Evolutionary conservation across 2,888 invertebrate species (phyloP), one percentile per base, ranked within the genome.

Genomic region (Archips crataeganus): DNA sequence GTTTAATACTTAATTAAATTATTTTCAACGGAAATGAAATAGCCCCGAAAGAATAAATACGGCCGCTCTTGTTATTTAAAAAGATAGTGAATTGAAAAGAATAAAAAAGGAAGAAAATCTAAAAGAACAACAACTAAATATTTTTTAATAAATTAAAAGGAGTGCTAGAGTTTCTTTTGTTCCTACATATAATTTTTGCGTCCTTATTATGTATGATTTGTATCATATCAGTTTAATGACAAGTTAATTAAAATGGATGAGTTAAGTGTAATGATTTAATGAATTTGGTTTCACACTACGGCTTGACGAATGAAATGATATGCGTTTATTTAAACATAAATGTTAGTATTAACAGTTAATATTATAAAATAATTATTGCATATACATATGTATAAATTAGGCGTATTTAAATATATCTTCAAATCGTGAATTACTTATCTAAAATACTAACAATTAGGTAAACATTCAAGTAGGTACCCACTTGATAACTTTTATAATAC

Each of bases 321-420:
- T 32, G 57, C 2, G 32, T 32, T 6, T 2, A 23, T 2, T 54
- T 23, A 15, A 23, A 23, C 15, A 15, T 54, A 3, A 23, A 8
- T 23, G 15, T 54, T 54, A 51, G 51, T 51, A 8, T 6, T 51
- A 23, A 54, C 15, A 54, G 51, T 9, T 15, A 54, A 15, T 2
- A 54, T 23, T 54, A 15, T 54, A 54, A 54, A 54, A 9, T 3
- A 9, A 15, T 54, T 15, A 54, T 15, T 54, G n/a, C n/a, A 49
- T 49, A 49, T n/a, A n/a, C n/a, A n/a, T n/a, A n/a, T n/a, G n/a
- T n/a, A n/a, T 49, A 47, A 47, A 47, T 47, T 47, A 47, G 47
- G 2, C 13, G 47, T 13, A 0, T n/a, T n/a, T 49, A 4, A 49
- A n/a, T n/a, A 49, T 54, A 54, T 54, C 2, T 54, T 23, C 23